Conservation (phyloP, 2,888 invertebrate species). For the Poecilus cupreus region DNA sequence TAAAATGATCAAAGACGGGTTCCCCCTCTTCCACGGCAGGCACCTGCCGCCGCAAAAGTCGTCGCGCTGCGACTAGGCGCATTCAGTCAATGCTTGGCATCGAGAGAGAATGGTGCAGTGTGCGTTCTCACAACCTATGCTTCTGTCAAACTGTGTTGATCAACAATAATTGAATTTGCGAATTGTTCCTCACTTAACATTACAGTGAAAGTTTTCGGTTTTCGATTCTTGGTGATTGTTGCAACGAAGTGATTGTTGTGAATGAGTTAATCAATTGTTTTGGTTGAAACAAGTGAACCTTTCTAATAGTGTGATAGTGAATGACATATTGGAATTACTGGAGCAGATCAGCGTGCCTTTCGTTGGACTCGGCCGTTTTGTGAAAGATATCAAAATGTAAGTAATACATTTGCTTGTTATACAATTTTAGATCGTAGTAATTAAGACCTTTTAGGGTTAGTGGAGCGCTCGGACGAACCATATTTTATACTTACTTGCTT, state of each 20-base stretch:
- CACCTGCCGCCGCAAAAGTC: slow-evolving; percentile 13
- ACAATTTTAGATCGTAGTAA: not conserved
- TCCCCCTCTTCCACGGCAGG: not conserved
- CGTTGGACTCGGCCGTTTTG: not conserved
- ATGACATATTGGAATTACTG: slow-evolving; percentile 2
- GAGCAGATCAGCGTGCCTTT: not conserved
- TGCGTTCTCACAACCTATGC: not conserved
- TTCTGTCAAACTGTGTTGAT: too few relatives aligned
- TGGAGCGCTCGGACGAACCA: slow-evolving; percentile 12
- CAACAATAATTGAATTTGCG: too few relatives aligned
- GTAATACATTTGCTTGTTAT: not conserved
- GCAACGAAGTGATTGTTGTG: slow-evolving; percentile 7
- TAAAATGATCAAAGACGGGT: slow-evolving; percentile 8
- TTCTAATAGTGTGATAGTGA: slow-evolving; percentile 5
- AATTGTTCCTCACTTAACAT: too few relatives aligned
- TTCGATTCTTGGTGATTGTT: not conserved
- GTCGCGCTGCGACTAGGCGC: not conserved
- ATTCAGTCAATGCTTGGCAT: not conserved
- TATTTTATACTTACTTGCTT: not conserved
- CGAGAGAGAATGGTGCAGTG: not conserved
- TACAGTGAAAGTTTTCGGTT: not conserved
- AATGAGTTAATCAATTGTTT: not conserved
- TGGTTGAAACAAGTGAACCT: slow-evolving; percentile 1
- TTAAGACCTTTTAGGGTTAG: slow-evolving; percentile 40
- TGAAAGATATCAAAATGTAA: not conserved